A percentile compares a stretch with the other conserved stretches of the same genome.
phyloP scores from a whole-genome alignment of 1,140 invertebrate species.

The Nomia melanderi region DNA sequence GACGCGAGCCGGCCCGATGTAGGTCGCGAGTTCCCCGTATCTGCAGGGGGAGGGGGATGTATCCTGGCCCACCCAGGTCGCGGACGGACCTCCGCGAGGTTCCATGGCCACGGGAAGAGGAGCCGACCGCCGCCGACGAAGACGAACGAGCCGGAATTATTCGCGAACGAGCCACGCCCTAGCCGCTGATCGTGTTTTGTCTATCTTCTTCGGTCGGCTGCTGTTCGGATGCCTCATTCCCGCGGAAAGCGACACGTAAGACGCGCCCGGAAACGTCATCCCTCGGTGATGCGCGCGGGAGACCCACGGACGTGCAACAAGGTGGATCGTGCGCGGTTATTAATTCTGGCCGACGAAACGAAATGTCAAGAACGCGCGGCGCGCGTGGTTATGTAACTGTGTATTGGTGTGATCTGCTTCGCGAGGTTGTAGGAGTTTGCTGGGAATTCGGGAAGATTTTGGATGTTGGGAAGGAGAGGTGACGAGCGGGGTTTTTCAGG shows the following conservation, averaged over 20 bases:
- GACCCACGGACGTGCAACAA: neutral
- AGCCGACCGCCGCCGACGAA: neutral
- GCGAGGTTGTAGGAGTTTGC: no score
- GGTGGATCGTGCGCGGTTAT: neutral
- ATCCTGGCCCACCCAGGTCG: slow-evolving; percentile 10
- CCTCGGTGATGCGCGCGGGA: neutral
- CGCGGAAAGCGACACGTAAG: no score
- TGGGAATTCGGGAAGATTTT: no score
- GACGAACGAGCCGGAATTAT: slow-evolving; percentile 42
- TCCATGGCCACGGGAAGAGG: neutral
- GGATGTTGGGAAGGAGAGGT: no score
- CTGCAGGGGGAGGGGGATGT: no score
- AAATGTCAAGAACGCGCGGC: slow-evolving; percentile 4
- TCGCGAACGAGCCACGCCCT: slow-evolving; percentile 28
- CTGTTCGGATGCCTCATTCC: no score
- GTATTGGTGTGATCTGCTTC: no score
- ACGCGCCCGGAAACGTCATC: slow-evolving; percentile 20
- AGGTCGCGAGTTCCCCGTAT: slow-evolving; percentile 13
- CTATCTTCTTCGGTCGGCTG: slow-evolving; percentile 11
- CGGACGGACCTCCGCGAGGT: neutral
- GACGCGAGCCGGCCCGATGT: no score
- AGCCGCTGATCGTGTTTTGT: slow-evolving; percentile 26
- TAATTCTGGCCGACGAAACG: slow-evolving; percentile 14
- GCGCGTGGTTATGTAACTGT: no score
- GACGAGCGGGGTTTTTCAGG: no score